phyloP scores from a whole-genome alignment of 2,113 vertebrate species.

The Microtus richardsoni region DNA sequence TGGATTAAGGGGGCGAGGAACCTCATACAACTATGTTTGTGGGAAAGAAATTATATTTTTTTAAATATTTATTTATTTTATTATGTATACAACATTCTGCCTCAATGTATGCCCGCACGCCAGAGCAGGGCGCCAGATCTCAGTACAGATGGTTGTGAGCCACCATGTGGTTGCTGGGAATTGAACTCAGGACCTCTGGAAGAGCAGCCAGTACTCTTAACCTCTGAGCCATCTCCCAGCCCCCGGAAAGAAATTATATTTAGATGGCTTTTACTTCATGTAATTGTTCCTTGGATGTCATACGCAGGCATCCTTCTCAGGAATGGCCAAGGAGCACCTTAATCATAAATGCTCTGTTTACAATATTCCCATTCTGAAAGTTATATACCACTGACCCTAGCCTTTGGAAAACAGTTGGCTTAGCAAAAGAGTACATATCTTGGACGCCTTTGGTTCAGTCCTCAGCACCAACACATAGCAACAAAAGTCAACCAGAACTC shows the following conservation, averaged over 20 bases:
- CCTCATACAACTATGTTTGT: not conserved
- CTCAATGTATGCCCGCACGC: too few species aligned
- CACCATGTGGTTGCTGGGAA: too few species aligned
- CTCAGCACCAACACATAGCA: not conserved
- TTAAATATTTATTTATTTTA: too few species aligned
- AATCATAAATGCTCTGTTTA: not conserved
- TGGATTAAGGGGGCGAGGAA: not conserved
- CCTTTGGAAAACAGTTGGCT: not conserved
- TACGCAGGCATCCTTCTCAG: not conserved
- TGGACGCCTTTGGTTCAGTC: not conserved
- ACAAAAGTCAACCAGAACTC: not conserved
- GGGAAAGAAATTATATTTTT: not conserved
- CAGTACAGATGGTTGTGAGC: too few species aligned
- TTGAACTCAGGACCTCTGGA: too few species aligned
- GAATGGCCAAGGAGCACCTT: not conserved
- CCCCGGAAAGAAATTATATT: not conserved
- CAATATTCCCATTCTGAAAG: not conserved
- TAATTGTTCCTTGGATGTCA: not conserved
- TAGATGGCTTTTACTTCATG: not conserved
- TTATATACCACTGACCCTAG: not conserved
- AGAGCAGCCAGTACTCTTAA: too few species aligned
- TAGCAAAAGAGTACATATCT: not conserved
- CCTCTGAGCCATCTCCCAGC: too few species aligned
- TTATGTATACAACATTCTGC: too few species aligned
- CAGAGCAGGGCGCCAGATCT: too few species aligned